A percentile compares a stretch with the other conserved stretches of the same genome.
These are phyloP conservation scores for Neodon shergylaensis DNA, from an alignment of 2,113 vertebrate genomes.

Conservation along the genomic window DNA sequence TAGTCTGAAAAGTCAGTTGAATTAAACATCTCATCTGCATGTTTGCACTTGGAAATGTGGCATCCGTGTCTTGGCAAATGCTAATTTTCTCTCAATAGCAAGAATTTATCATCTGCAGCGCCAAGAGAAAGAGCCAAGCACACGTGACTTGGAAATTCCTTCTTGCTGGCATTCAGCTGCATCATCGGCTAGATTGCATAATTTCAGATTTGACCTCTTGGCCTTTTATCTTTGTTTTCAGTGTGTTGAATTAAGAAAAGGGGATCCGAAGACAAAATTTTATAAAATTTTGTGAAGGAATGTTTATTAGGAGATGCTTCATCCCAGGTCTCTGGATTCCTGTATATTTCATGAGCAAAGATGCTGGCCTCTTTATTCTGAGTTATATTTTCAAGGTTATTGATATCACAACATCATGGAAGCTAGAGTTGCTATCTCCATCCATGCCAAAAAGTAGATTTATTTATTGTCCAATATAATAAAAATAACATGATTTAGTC, in stretches of 20 bases:
- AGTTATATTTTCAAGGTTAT: neutral
- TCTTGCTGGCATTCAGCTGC: neutral
- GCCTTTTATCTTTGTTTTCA: neutral
- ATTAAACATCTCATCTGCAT: conserved; percentile 51
- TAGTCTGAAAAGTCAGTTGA: conserved; percentile 41
- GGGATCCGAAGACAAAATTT: neutral
- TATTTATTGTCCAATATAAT: neutral
- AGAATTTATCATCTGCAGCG: conserved; percentile 27
- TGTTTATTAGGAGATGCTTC: neutral
- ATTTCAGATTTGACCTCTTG: neutral
- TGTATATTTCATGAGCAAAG: conserved; percentile 5
- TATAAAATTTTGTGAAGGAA: conserved; percentile 26
- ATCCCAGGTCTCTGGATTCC: neutral
- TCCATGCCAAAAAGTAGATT: neutral
- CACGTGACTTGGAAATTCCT: neutral
- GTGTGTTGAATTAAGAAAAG: neutral
- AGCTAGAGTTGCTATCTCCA: neutral
- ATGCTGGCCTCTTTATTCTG: neutral
- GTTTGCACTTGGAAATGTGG: conserved; percentile 51
- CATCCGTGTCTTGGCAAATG: conserved; percentile 24
- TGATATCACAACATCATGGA: neutral
- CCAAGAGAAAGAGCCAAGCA: conserved; percentile 31
- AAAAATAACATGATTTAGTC: neutral
- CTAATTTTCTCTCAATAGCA: conserved; percentile 15
- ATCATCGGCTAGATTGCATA: neutral